Percentiles rank a stretch among this genome's conserved stretches.
Evolutionary conservation across 2,113 vertebrate species (phyloP).

Genomic region (Enhydra lutris): DNA sequence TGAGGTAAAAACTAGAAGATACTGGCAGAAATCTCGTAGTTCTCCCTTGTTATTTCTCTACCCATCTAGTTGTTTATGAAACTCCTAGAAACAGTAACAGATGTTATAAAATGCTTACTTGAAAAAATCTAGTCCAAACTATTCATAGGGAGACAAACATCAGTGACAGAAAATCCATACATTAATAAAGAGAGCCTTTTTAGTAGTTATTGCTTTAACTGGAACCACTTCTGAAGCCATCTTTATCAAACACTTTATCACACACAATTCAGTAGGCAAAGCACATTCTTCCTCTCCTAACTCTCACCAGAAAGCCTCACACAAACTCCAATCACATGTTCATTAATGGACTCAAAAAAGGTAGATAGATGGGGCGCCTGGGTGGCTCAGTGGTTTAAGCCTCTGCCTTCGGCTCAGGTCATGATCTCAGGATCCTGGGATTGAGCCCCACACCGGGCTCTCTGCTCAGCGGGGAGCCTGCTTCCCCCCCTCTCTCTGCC

Average conservation of each 20-base stretch:
- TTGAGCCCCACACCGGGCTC: too few relatives aligned
- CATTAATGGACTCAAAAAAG: not conserved
- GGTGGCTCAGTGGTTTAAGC: too few relatives aligned
- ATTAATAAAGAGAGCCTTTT: conserved; percentile 12
- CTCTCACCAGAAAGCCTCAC: not conserved
- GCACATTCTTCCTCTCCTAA: not conserved
- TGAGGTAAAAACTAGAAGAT: not conserved
- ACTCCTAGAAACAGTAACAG: conserved; percentile 22
- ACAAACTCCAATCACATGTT: not conserved
- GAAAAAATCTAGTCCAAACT: conserved; percentile 24
- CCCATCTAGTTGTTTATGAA: not conserved
- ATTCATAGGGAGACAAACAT: not conserved
- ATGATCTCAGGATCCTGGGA: too few relatives aligned
- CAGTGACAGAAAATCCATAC: conserved; percentile 26
- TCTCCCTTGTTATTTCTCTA: not conserved
- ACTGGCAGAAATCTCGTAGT: not conserved
- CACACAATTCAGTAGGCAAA: not conserved
- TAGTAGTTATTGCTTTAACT: conserved; percentile 22
- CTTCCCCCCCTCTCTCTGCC: too few relatives aligned
- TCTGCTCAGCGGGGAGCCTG: too few relatives aligned
- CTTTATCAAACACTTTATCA: conserved; percentile 18
- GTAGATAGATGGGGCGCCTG: not conserved
- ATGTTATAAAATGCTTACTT: conserved; percentile 16
- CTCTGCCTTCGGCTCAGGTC: too few relatives aligned
- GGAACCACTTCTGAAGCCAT: conserved; percentile 5